Evolutionary conservation across 2,113 vertebrate genomes (phyloP).

Genomic region (Strix uralensis): DNA sequence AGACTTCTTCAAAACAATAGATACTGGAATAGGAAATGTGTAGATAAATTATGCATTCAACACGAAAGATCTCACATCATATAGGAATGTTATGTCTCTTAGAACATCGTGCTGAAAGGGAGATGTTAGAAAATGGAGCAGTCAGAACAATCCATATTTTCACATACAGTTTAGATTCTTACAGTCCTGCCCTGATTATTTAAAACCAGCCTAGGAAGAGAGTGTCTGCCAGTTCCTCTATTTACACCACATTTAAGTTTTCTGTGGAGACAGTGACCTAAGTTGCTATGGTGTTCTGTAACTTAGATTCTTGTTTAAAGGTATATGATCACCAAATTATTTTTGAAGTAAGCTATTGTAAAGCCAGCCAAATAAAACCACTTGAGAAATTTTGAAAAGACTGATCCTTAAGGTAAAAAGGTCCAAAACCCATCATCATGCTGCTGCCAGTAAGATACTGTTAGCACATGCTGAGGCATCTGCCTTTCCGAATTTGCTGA

Average conservation of each 20-base stretch:
- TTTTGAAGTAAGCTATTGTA: neutral
- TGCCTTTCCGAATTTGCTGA: conserved; percentile 1
- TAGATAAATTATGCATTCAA: conserved; percentile 62
- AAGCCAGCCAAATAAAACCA: neutral
- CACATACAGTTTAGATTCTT: neutral
- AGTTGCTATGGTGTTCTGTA: neutral
- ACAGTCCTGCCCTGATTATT: conserved; percentile 26
- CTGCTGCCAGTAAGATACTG: neutral
- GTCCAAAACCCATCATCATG: neutral
- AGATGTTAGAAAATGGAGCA: conserved; percentile 25
- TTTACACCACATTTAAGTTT: neutral
- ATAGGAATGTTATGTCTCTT: conserved; percentile 18
- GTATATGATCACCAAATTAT: neutral
- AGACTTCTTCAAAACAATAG: conserved; percentile 35
- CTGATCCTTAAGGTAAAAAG: neutral
- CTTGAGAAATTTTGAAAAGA: neutral
- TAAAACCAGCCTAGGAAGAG: neutral
- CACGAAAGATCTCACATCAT: neutral
- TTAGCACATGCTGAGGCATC: conserved; percentile 6
- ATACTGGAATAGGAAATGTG: neutral
- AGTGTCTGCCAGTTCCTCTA: neutral
- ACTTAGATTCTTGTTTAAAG: neutral
- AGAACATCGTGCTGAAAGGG: neutral
- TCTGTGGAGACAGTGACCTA: neutral
- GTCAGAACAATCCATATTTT: conserved; percentile 35